Evolutionary conservation across 2,797 vertebrate species (phyloP), one percentile per base, ranked within the genome.

Genomic region (Urocyon cinereoargenteus): DNA sequence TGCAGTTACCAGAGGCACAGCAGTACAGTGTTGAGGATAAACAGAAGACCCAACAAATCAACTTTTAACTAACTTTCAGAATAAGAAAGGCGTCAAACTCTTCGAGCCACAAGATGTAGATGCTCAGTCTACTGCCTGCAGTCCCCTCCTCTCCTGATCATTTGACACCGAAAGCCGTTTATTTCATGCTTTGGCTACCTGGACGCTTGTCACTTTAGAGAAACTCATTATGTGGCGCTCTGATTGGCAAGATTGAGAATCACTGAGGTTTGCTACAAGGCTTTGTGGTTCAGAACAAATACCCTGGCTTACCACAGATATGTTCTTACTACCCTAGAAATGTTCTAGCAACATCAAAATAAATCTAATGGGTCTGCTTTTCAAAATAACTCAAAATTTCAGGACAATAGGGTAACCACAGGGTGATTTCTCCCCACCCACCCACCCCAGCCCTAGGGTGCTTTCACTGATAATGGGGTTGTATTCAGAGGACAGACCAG

Each of bases 151-250:
- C 59, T 85, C 87, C 55, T 59, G 83, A 77, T 93, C 49, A 31
- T 78, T 97, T 73, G 90, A 93, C 21, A 79, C 34, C 11, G 34
- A 93, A 84, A 49, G 61, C 72, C 70, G 22, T 77, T 87, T 59
- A 36, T 57, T 55, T 87, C 79, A 82, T 68, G 11, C 45, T 96
- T n/a, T 84, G 64, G 34, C 31, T 95, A 19, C 66, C 24, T 78
- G 45, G 22, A 77, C 14, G 12, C 31, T 93, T 90, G 59, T 81
- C 70, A 94, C 5, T 21, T 68, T 40, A 84, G 73, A 93, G 49
- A 64, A 61, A 84, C 24, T 83, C 5, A 49, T 31, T 68, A 9
- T 45, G 24, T 75, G 4, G 9, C 34, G 68, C 45, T 57, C 26
- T 13, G 10, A 21, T 10, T 77, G 31, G 22, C 34, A 86, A 45